Base-by-base conservation (phyloP, 2,888 invertebrate species). In the Endotricha flammealis region DNA sequence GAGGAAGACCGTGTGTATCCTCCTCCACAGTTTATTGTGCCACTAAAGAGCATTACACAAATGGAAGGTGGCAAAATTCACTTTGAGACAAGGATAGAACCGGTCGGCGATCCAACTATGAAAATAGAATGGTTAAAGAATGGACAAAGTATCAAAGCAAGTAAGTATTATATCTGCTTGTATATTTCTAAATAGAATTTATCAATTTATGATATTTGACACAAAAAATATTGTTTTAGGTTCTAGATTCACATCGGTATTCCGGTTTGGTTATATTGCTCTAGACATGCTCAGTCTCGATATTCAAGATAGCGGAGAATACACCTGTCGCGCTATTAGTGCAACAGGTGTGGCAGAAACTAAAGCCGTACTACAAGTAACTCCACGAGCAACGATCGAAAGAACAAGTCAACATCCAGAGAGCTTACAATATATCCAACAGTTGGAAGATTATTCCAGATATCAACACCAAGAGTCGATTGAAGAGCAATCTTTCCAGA, bases 251-350 rank as follows among this genome's bases (percentile, higher is more conserved):
- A 97, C 96, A 64, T 94, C 96, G 48, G 93, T 96, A 66, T 96
- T 98, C 88, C 95, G 98, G 73, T 99, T 99, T 86, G 99, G 99
- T 58, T 99, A 97, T 73, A 97, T 99, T 62, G 95, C 97, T 53
- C 89, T 98, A 56, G 97, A 97, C 72, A 90, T 98, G 68, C 90
- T 97, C 57, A 94, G 95, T 82, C 90, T 96, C 39, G 92, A 94
- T 51, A 85, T 91, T 46, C 92, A 93, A 64, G 98, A 98, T 68
- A 92, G 92, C 59, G 98, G 96, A 39, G 95, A 96, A 80, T 97
- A 96, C 66, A 91, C 94, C 47, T 97, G 96, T 76, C 92, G 95
- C 47, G 95, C 96, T 29, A 90, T 92, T 23, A 97, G 95, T 72
- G 91, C 93, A 29, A 91, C 95, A 27, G 98, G 98, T 61, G 90